phyloP scores from a whole-genome alignment of 2,113 vertebrate species.

The Phylloscopus trochilus region DNA sequence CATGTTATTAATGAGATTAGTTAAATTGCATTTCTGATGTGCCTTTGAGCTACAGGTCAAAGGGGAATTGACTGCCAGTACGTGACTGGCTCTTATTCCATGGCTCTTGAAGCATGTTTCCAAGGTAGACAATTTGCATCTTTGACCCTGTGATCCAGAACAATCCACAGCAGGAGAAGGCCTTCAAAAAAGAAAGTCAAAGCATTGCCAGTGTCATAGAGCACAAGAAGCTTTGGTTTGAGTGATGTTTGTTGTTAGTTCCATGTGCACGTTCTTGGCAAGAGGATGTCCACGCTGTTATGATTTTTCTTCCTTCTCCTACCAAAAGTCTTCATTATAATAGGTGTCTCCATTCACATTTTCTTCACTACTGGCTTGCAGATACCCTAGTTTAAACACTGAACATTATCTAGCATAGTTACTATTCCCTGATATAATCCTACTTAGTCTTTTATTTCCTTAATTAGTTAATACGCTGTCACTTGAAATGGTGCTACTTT shows the following conservation, averaged over 20 bases:
- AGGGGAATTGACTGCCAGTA: neutral
- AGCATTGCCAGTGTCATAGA: neutral
- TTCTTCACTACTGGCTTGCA: neutral
- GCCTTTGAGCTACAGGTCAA: neutral
- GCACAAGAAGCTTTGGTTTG: neutral
- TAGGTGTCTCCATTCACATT: neutral
- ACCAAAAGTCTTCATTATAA: neutral
- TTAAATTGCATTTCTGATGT: neutral
- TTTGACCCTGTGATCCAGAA: neutral
- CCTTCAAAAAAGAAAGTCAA: neutral
- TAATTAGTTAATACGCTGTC: neutral
- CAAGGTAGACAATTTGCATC: neutral
- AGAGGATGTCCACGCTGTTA: neutral
- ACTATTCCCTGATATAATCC: neutral
- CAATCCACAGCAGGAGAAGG: neutral
- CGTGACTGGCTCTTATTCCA: neutral
- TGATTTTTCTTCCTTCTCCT: neutral
- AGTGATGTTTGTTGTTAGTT: neutral
- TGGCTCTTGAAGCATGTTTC: neutral
- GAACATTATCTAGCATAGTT: neutral
- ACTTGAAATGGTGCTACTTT: neutral
- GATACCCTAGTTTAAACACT: neutral
- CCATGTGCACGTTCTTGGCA: accelerated
- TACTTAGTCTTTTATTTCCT: neutral
- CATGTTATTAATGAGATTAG: neutral